These are phyloP conservation scores for Himalopsyche anomala DNA, from an alignment of 2,888 invertebrate genomes.

Conservation along the genomic window DNA sequence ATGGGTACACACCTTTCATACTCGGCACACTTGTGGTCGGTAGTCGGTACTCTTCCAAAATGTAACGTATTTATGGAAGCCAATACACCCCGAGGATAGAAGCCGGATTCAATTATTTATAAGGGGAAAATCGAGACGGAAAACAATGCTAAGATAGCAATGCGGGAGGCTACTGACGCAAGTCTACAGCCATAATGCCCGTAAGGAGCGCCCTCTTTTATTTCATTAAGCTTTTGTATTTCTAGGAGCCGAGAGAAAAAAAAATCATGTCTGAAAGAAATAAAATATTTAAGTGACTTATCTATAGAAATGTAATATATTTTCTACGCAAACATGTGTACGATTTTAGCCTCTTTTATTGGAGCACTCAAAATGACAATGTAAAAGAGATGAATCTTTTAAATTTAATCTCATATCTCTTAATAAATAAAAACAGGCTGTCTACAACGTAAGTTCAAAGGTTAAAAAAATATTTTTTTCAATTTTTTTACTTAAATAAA, in stretches of 20 bases:
- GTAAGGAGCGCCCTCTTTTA: conserved; percentile 57
- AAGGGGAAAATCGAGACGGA: conserved; percentile 63
- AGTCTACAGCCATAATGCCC: conserved; percentile 45
- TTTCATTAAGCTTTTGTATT: conserved; percentile 60
- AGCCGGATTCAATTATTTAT: conserved; percentile 63
- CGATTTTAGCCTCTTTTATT: neutral
- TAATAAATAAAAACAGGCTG: too few species aligned
- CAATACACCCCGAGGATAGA: conserved; percentile 60
- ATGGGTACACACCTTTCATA: conserved; percentile 29
- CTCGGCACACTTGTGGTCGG: conserved; percentile 41
- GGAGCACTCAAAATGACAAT: too few species aligned
- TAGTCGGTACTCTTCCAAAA: conserved; percentile 47
- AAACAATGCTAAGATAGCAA: conserved; percentile 59
- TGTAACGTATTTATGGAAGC: conserved; percentile 63
- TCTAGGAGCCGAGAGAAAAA: conserved; percentile 41
- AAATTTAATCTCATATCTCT: too few species aligned
- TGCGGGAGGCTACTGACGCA: neutral
- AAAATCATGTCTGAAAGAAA: conserved; percentile 22
- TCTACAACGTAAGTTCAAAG: too few species aligned
- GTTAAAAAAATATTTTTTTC: too few species aligned
- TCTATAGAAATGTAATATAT: conserved; percentile 1
- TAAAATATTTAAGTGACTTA: conserved; percentile 37
- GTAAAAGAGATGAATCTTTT: too few species aligned
- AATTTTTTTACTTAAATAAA: too few species aligned
- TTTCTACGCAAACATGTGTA: neutral